Conservation (phyloP, 1,140 invertebrate species). For the Orussus abietinus region DNA sequence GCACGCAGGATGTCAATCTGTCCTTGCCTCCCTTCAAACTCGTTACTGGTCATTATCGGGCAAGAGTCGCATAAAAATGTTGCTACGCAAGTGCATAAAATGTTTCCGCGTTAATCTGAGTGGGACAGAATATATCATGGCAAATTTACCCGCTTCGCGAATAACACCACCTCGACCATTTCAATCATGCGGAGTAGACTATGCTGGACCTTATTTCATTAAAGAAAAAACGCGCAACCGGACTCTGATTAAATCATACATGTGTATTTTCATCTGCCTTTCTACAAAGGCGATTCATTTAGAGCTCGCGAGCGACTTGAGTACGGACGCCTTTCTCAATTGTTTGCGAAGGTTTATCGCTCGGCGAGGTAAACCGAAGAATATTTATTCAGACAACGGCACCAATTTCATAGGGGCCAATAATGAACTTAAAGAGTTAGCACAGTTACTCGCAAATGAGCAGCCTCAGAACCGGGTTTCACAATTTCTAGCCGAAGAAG, state of each 20-base stretch:
- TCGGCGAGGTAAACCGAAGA: constrained; percentile 10
- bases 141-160: constrained; percentile 22
- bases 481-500: not conserved
- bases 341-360: constrained; percentile 10
- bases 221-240: constrained; percentile 15
- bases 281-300: constrained; percentile 21
- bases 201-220: constrained; percentile 38
- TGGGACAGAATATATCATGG: constrained; percentile 29
- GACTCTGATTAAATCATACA: constrained; percentile 23
- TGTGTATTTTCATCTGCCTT: constrained; percentile 23
- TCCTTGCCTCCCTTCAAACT: constrained; percentile 11
- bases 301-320: constrained; percentile 20
- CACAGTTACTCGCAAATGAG: not conserved
- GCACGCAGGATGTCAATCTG: constrained; percentile 24
- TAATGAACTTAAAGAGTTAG: constrained; percentile 6
- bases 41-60: constrained; percentile 16
- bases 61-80: constrained; percentile 16
- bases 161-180: constrained; percentile 31
- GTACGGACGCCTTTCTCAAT: constrained; percentile 14
- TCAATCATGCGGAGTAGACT: constrained; percentile 38
- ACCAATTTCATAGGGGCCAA: constrained; percentile 17
- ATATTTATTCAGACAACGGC: constrained; percentile 15
- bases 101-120: constrained; percentile 24
- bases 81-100: too few species aligned
- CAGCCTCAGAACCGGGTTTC: not conserved